Conservation (phyloP, 2,888 invertebrate species). For the Apamea monoglypha region DNA sequence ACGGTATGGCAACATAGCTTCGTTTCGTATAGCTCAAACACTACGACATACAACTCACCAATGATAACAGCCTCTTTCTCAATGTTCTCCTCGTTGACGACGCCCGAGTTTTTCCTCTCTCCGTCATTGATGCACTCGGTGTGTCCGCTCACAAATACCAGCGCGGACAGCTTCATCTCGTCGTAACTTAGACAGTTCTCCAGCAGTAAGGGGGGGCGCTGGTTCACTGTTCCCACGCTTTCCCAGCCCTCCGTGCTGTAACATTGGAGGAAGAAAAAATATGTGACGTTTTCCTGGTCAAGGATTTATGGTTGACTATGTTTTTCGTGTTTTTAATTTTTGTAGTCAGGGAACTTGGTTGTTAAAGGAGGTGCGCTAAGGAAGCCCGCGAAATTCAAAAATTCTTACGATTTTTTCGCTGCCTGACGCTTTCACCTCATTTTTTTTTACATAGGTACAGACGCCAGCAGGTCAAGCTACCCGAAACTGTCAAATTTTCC, state of each 20-base stretch:
- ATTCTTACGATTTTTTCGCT: too few relatives aligned
- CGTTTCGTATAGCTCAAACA: too few relatives aligned
- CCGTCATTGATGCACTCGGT: slow-evolving; percentile 92
- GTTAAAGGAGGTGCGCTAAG: background rate
- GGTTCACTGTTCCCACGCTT: slow-evolving; percentile 89
- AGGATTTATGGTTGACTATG: too few relatives aligned
- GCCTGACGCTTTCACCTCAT: too few relatives aligned
- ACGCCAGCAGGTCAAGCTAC: too few relatives aligned
- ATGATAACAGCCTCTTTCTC: slow-evolving; percentile 85
- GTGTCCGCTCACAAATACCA: slow-evolving; percentile 90
- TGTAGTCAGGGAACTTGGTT: background rate
- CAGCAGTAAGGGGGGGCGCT: slow-evolving; percentile 88
- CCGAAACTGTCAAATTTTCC: too few relatives aligned
- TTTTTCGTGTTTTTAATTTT: background rate
- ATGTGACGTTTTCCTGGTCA: background rate
- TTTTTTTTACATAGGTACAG: too few relatives aligned
- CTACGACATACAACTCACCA: slow-evolving; percentile 71
- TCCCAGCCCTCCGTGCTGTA: slow-evolving; percentile 90
- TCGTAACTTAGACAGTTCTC: slow-evolving; percentile 91
- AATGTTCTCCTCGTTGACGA: slow-evolving; percentile 82
- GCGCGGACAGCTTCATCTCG: slow-evolving; percentile 91
- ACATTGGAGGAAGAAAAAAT: background rate
- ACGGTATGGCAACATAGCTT: too few relatives aligned
- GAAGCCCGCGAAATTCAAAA: too few relatives aligned
- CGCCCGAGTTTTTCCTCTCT: slow-evolving; percentile 87